Percentiles rank a stretch among this genome's conserved stretches.
Conservation (phyloP, 1,140 invertebrate species). For the Stegodyphus dumicola region DNA sequence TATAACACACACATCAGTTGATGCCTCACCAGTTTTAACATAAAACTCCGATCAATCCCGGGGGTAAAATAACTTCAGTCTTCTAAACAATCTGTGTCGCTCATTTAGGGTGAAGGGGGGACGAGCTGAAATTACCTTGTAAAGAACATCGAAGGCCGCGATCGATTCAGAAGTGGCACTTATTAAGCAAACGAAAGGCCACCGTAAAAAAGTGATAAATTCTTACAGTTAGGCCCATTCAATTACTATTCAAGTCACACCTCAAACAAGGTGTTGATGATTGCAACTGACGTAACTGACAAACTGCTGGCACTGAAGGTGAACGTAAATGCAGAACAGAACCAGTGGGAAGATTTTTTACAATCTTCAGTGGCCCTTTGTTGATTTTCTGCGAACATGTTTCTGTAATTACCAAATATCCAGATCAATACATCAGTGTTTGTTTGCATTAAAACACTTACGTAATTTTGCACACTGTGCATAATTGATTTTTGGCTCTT, state of each 20-base stretch:
- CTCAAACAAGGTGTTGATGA: slow-evolving; percentile 1
- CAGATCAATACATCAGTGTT: background rate
- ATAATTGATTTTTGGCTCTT: background rate
- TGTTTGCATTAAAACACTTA: background rate
- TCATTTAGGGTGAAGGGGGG: background rate
- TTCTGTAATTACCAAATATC: background rate
- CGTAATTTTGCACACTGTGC: background rate
- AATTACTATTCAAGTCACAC: slow-evolving; percentile 1
- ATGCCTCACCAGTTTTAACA: background rate
- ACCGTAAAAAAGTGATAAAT: background rate
- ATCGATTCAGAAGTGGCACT: background rate
- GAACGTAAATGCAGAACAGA: background rate
- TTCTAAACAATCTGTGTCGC: background rate
- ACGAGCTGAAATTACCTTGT: background rate
- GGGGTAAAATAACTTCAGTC: background rate
- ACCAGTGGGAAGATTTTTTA: background rate
- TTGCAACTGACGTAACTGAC: background rate
- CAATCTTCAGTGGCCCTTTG: background rate
- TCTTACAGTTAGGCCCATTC: background rate
- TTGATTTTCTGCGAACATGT: background rate
- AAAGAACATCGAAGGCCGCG: background rate
- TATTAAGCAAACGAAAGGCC: background rate
- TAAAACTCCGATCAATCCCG: background rate
- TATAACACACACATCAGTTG: background rate
- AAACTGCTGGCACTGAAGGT: background rate